A percentile compares a stretch with the other conserved stretches of the same genome.
phyloP scores from a whole-genome alignment of 2,113 vertebrate species.

The Arvicanthis niloticus region DNA sequence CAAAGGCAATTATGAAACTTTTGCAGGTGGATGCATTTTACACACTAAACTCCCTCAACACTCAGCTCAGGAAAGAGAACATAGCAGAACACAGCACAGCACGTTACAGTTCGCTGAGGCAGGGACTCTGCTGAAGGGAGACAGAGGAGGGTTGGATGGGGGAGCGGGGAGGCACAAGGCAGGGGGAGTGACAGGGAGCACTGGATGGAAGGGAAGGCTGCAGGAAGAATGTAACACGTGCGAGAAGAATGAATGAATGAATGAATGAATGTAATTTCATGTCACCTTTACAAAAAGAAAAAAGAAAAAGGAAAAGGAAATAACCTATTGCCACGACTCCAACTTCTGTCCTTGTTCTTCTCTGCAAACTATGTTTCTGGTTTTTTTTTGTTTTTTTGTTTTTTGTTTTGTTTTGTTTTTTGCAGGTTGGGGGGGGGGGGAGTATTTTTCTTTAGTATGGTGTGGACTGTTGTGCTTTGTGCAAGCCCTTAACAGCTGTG shows the following conservation, averaged over 20 bases:
- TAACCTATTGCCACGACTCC: background rate
- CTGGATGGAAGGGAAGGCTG: background rate
- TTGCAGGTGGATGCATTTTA: conserved; percentile 36
- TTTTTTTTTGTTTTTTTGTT: background rate
- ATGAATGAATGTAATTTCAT: too few species aligned
- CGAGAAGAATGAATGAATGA: too few species aligned
- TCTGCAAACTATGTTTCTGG: conserved; percentile 5
- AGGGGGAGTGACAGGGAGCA: background rate
- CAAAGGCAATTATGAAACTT: background rate
- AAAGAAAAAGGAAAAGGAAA: background rate
- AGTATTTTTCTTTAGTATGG: background rate
- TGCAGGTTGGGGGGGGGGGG: too few species aligned
- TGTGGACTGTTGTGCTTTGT: conserved; percentile 19
- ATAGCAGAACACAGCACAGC: background rate
- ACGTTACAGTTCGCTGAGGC: background rate
- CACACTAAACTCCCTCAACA: conserved; percentile 29
- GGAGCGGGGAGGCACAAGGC: background rate
- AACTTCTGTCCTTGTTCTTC: background rate
- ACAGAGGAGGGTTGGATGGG: background rate
- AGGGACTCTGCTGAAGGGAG: background rate
- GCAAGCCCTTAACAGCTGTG: conserved; percentile 28
- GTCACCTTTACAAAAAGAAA: background rate
- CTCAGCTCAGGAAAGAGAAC: background rate
- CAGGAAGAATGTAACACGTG: background rate
- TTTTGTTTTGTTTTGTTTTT: background rate